These are phyloP conservation scores for Pristionchus exspectatus DNA, from an alignment of 2,888 invertebrate species.

Conservation along the genomic window DNA sequence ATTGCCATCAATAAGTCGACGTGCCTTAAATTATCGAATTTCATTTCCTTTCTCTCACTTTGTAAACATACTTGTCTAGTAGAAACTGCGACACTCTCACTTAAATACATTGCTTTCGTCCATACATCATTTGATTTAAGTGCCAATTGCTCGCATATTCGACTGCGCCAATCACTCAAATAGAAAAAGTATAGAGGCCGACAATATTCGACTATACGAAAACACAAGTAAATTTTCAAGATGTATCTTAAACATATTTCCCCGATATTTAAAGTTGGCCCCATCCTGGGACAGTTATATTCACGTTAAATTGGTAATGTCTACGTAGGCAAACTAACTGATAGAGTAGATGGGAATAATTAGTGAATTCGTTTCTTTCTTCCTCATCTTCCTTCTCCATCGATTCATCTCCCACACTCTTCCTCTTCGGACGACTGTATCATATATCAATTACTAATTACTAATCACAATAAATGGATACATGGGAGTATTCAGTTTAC, in stretches of 20 bases:
- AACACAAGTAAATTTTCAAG: not conserved
- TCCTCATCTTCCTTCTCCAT: not conserved
- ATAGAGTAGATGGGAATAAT: conserved; percentile 30
- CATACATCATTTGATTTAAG: not conserved
- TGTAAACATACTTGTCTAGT: not conserved
- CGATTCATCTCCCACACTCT: not conserved
- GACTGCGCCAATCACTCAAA: conserved; percentile 42
- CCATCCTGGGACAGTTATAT: too few relatives aligned
- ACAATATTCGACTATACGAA: too few relatives aligned
- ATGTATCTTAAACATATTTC: not conserved
- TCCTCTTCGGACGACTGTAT: not conserved
- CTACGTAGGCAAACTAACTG: not conserved
- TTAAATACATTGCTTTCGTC: conserved; percentile 21
- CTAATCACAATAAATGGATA: not conserved
- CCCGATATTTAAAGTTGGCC: not conserved
- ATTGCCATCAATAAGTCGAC: not conserved
- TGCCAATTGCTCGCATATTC: not conserved
- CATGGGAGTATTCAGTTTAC: not conserved
- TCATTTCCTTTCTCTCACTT: not conserved
- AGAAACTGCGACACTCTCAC: conserved; percentile 16
- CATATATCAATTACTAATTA: not conserved
- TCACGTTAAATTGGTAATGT: not conserved
- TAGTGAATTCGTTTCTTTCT: not conserved
- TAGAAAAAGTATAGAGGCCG: not conserved
- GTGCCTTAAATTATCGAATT: not conserved